Conservation (phyloP, 1,140 invertebrate genomes). For the Bombus confusus region DNA sequence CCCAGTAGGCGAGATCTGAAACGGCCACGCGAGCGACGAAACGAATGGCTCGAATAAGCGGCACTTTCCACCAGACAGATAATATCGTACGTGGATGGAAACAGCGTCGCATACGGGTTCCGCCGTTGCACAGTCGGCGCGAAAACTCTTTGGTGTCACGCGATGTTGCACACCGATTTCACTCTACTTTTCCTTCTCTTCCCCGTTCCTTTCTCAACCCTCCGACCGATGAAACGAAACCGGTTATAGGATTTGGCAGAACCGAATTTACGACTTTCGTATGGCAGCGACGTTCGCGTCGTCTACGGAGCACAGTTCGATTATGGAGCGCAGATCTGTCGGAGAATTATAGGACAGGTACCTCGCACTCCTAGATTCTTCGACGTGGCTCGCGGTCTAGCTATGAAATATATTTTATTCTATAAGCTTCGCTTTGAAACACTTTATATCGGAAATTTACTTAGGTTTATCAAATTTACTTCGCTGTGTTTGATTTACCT, state of each 20-base stretch:
- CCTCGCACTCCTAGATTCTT: too few relatives aligned
- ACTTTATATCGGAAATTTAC: too few relatives aligned
- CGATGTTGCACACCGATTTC: conserved; percentile 46
- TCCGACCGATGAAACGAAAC: neutral
- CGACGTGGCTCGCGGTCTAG: too few relatives aligned
- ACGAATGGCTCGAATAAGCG: neutral
- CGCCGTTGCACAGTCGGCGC: neutral
- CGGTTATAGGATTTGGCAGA: neutral
- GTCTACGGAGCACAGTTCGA: neutral
- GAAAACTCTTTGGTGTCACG: conserved; percentile 44
- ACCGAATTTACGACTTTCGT: neutral
- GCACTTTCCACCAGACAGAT: conserved; percentile 27
- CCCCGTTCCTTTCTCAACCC: neutral
- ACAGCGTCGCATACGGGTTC: conserved; percentile 11
- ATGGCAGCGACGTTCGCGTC: neutral
- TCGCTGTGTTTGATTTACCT: too few relatives aligned
- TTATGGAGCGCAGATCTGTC: neutral
- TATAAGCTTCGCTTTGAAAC: too few relatives aligned
- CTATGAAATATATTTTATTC: too few relatives aligned
- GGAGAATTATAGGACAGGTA: neutral
- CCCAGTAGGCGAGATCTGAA: neutral
- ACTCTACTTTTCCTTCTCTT: neutral
- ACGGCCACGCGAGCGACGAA: conserved; percentile 6
- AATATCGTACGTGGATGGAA: conserved; percentile 49
- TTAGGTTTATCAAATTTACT: too few relatives aligned